These are phyloP conservation scores for Apostichopus japonicus DNA, from an alignment of 35 echinoderm and acorn worm species.

Conservation along the genomic window DNA sequence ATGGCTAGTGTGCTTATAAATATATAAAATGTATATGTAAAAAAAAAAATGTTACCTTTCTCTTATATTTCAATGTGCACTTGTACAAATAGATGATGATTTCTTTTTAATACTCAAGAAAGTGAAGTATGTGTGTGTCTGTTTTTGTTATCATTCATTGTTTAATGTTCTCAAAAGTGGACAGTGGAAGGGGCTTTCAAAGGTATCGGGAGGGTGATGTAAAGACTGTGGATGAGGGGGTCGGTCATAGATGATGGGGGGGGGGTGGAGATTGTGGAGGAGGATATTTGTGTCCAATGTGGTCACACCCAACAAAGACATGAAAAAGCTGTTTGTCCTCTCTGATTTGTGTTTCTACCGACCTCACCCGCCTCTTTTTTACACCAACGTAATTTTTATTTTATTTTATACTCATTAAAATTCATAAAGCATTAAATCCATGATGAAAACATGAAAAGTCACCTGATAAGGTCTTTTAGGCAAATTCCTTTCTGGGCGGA, in stretches of 20 bases:
- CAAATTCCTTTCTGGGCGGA: too few species aligned
- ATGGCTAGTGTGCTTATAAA: neutral
- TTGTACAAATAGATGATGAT: neutral
- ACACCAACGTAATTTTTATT: too few species aligned
- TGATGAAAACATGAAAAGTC: too few species aligned
- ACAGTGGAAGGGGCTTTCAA: neutral
- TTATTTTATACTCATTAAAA: too few species aligned
- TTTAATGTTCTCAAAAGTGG: neutral
- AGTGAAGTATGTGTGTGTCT: too few species aligned
- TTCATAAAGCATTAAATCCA: too few species aligned
- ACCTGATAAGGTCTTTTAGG: too few species aligned
- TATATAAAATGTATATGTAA: neutral
- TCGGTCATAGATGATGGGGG: neutral
- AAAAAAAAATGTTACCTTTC: neutral
- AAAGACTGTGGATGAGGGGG: neutral
- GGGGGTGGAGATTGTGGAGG: neutral
- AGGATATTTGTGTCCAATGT: neutral
- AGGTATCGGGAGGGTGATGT: neutral
- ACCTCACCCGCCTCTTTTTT: too few species aligned
- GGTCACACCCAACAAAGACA: too few species aligned
- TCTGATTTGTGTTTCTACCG: too few species aligned
- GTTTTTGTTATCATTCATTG: neutral
- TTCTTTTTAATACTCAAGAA: neutral
- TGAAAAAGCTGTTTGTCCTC: too few species aligned
- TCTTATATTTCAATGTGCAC: neutral